Percentiles rank a stretch among this genome's conserved stretches.
phyloP scores from a whole-genome alignment of 2,888 invertebrate species.

The Trachelus iudaicus region DNA sequence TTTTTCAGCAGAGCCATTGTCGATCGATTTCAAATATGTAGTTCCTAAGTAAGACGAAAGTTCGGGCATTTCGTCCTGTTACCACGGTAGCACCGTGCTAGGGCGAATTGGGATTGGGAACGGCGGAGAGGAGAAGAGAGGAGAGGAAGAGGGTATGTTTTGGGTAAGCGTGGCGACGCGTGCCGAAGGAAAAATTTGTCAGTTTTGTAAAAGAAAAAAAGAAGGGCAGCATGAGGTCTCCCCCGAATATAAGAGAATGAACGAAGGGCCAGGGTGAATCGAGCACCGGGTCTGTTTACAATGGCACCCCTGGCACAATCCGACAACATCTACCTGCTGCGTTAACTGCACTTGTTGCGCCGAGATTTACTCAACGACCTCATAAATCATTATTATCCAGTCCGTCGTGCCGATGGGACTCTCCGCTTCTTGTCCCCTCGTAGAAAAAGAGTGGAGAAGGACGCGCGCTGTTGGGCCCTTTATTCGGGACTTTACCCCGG shows the following conservation, averaged over 20 bases:
- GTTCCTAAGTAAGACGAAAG: not conserved
- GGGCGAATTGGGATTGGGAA: not conserved
- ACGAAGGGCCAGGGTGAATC: not conserved
- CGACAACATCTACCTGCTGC: constrained; percentile 41
- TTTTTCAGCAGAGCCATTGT: too few relatives aligned
- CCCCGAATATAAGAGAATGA: not conserved
- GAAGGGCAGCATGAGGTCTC: not conserved
- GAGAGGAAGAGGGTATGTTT: not conserved
- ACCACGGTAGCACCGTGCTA: not conserved
- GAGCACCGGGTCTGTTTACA: constrained; percentile 13
- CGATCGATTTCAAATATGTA: not conserved
- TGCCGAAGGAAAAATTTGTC: constrained; percentile 32
- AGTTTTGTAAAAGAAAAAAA: constrained; percentile 1
- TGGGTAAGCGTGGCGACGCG: constrained; percentile 37
- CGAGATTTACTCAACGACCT: not conserved
- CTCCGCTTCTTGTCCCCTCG: not conserved
- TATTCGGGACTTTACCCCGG: not conserved
- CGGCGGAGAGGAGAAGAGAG: too few relatives aligned
- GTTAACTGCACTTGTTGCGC: constrained; percentile 36
- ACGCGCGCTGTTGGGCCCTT: not conserved
- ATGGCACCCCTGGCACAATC: constrained; percentile 8
- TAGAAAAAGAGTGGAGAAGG: not conserved
- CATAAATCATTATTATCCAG: not conserved
- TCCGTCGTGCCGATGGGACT: not conserved
- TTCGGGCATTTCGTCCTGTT: not conserved